Percentiles rank a stretch among this genome's conserved stretches.
phyloP scores from a whole-genome alignment of 2,888 invertebrate species.

The Xestia xanthographa region DNA sequence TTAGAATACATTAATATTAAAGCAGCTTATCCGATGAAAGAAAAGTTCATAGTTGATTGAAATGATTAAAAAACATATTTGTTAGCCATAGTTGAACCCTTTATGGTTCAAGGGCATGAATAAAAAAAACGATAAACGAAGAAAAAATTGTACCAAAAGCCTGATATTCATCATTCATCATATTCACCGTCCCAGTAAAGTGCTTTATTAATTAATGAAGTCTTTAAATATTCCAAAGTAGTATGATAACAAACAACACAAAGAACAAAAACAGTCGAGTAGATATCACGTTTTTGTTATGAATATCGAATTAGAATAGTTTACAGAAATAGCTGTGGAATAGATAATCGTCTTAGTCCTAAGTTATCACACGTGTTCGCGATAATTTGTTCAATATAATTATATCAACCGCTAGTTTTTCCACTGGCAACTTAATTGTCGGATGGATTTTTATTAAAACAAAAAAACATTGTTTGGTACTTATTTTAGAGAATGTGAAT shows the following conservation, averaged over 20 bases:
- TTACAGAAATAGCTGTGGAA: conserved; percentile 51
- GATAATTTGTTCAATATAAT: conserved; percentile 55
- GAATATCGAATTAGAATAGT: conserved; percentile 53
- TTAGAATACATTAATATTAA: conserved; percentile 9
- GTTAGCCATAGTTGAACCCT: conserved; percentile 19
- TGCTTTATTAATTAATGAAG: conserved; percentile 21
- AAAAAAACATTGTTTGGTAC: neutral
- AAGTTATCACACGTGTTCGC: conserved; percentile 47
- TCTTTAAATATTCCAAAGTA: conserved; percentile 19
- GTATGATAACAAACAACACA: conserved; percentile 15
- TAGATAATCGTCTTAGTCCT: conserved; percentile 32
- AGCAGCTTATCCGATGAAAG: neutral
- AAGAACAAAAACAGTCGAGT: conserved; percentile 21
- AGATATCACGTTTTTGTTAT: conserved; percentile 42
- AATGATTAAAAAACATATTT: neutral
- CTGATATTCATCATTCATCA: neutral
- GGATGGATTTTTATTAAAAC: neutral
- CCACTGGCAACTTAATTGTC: conserved; percentile 36
- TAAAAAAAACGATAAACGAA: conserved; percentile 10
- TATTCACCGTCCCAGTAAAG: conserved; percentile 4
- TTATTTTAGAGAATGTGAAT: conserved; percentile 18
- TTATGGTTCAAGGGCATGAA: conserved; percentile 17
- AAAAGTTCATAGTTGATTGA: neutral
- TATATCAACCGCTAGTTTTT: conserved; percentile 27
- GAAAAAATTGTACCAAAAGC: neutral